Evolutionary conservation across 1,140 invertebrate species (phyloP).

Genomic region (Brachionus rubens): DNA sequence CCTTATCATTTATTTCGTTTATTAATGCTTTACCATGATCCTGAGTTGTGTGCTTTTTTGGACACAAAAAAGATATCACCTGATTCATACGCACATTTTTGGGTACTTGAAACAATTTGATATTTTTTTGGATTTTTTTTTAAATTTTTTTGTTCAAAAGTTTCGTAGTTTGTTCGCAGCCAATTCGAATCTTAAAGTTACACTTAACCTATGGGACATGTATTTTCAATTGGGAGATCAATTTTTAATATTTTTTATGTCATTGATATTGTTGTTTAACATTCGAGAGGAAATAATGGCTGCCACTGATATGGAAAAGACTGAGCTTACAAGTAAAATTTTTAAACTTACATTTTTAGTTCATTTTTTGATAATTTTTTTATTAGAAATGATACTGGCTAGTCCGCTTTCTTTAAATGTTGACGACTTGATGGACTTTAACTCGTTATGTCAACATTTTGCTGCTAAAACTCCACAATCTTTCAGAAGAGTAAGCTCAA

Average conservation of each 20-base stretch:
- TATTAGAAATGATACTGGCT: constrained; percentile 69
- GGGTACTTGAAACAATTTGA: constrained; percentile 65
- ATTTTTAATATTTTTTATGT: constrained; percentile 91
- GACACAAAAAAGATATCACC: constrained; percentile 91
- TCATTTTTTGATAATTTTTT: not conserved
- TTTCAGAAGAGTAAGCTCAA: constrained; percentile 72
- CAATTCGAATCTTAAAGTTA: constrained; percentile 77
- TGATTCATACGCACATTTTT: constrained; percentile 80
- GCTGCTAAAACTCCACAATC: constrained; percentile 83
- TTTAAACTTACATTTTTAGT: not conserved
- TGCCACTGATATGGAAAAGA: constrained; percentile 48
- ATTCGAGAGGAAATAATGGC: constrained; percentile 49
- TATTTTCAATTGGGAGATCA: constrained; percentile 92
- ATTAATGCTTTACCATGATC: constrained; percentile 91
- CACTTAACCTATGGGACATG: constrained; percentile 90
- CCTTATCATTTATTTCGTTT: constrained; percentile 73
- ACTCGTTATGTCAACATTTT: constrained; percentile 92
- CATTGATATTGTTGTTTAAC: constrained; percentile 67
- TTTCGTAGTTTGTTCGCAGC: constrained; percentile 83
- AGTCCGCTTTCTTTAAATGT: constrained; percentile 69
- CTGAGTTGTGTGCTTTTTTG: constrained; percentile 89
- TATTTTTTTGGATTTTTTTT: not conserved
- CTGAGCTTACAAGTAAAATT: constrained; percentile 49
- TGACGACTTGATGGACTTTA: constrained; percentile 71
- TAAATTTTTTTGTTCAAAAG: constrained; percentile 57